Evolutionary conservation across 2,113 vertebrate species (phyloP), one percentile per base, ranked within the genome.

Genomic region (Seriola dumerili): DNA sequence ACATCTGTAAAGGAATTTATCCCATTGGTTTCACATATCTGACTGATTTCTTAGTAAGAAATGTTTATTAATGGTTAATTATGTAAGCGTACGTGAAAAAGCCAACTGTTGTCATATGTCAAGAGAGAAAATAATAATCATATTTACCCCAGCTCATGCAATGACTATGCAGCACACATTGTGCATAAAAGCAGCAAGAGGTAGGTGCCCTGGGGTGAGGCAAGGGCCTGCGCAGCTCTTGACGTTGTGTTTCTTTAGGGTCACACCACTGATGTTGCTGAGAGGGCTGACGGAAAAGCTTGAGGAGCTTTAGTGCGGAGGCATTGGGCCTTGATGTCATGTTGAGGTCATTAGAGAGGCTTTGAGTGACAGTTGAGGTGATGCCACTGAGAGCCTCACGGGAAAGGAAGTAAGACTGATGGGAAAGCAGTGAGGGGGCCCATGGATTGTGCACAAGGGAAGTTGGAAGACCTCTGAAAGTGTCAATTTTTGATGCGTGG

Each of bases 361-460:
- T 85, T 70, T 90, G 91, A 92, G 76, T 93, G 91, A 91, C 85
- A 91, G 88, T 32, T 86, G 78, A 91, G 91, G 88, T 85, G 90
- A 93, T 86, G 83, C 80, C 80, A 76, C 78, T 58, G 54, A 88
- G 71, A 89, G 85, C 75, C 78, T 85, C 55, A 54, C 0, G 25
- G 81, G 72, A 64, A 58, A 71, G 55, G 78, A 86, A 86, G 58
- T 32, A 54, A 73, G 58, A 78, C 61, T 54, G 50, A 70, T 75
- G 62, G 32, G 65, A 79, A 82, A 17, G 66, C 38, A 72, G 32
- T 23, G 58, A 55, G 65, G 29, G 69, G 61, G 9, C 13, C 29
- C 2, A 23, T 0, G 54, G 13, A 58, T 76, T 25, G 8, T 44
- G 32, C 58, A 77, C 69, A 34, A 44, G 57, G 46, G 62, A 87